Evolutionary conservation across 1,140 invertebrate genomes (phyloP), one percentile per base, ranked within the genome.

Genomic region (Chymomyza costata): DNA sequence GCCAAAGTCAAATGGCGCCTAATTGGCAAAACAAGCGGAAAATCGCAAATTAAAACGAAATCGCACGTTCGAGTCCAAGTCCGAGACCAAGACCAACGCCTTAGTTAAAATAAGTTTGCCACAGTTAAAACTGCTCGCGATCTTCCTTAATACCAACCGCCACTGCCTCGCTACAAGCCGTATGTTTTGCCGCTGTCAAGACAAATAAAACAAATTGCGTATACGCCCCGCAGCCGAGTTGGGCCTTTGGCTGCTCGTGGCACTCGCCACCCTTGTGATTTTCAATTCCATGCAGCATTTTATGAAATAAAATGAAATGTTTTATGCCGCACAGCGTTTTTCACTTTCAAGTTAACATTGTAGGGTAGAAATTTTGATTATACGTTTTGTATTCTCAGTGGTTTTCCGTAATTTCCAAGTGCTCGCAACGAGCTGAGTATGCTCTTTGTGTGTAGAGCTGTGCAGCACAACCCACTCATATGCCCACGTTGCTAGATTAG

Each of bases 21-120:
- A 78, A 78, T 80, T 80, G 73, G 67, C 55, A 78, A 80, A 78
- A 80, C 71, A 80, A 64, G 73, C 73, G 54, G 66, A 78, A 80
- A 78, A 78, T 78, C 67, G 66, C 66, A 71, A 78, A 67, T 78
- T 78, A 65, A 70, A 74, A 53, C 43, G 37, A 50, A 78, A 65
- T 65, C 62, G 58, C 49, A 53, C 61, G 57, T 60, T 53, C 41
- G 39, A 35, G 39, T 18, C 11, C 54, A 32, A 48, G 28, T 35
- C 34, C 41, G 18, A 63, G 49, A 45, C 31, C 34, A 30, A 34
- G 43, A 10, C 15, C 10, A 28, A 16, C 8, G 47, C n/a, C 8
- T 35, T 6, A 18, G 40, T 14, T 43, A 8, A 14, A 25, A 8
- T 8, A 25, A 25, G 21, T 38, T 16, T 19, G 21, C 32, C 32